Evolutionary conservation across 2,113 vertebrate genomes (phyloP).

Genomic region (Callionymus lyra): DNA sequence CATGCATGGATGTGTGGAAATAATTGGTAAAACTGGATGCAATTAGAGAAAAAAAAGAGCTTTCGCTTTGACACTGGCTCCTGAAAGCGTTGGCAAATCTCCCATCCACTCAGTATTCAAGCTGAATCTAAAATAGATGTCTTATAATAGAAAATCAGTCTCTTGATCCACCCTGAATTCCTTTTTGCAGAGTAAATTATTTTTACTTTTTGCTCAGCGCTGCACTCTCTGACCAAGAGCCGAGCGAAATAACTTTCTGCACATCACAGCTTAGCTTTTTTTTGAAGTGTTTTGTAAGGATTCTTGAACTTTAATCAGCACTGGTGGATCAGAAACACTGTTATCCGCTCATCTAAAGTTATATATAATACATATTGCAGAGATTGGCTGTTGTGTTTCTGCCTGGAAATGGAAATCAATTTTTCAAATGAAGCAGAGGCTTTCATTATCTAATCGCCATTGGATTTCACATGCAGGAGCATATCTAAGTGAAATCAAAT

Average conservation of each 20-base stretch:
- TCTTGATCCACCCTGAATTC: constrained; percentile 14
- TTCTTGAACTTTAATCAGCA: no score
- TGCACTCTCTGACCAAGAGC: constrained; percentile 18
- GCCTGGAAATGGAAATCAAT: constrained; percentile 43
- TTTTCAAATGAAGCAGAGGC: constrained; percentile 35
- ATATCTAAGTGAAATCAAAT: constrained; percentile 66
- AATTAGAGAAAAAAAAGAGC: no score
- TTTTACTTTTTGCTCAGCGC: constrained; percentile 21
- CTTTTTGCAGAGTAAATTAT: constrained; percentile 24
- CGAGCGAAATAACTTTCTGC: no score
- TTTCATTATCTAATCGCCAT: constrained; percentile 51
- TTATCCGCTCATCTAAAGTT: no score
- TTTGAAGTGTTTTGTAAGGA: no score
- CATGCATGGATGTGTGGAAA: no score
- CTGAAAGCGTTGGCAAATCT: background rate
- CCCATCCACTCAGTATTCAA: constrained; percentile 7
- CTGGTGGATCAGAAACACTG: background rate
- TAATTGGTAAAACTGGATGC: no score
- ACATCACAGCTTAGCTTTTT: no score
- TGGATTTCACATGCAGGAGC: constrained; percentile 56
- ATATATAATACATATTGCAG: constrained; percentile 12
- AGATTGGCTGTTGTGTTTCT: constrained; percentile 13
- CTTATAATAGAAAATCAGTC: constrained; percentile 26
- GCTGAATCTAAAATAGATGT: constrained; percentile 12
- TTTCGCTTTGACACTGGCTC: no score